A percentile compares a stretch with the other conserved stretches of the same genome.
These are phyloP conservation scores for Tretioscincus oriximinensis DNA, from an alignment of 2,113 vertebrate species.

Conservation along the genomic window DNA sequence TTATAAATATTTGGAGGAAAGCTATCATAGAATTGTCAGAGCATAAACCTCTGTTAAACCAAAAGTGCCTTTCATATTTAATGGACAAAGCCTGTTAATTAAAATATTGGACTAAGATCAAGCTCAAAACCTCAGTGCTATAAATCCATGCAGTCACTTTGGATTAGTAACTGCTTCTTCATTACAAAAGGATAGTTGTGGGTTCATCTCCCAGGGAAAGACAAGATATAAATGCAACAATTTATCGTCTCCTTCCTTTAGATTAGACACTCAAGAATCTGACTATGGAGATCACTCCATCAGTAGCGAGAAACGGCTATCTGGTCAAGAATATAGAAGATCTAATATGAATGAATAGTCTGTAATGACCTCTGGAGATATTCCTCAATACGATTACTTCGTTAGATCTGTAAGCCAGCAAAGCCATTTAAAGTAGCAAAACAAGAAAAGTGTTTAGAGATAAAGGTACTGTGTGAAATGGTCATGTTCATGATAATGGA, in stretches of 20 bases:
- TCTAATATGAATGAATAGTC: slow-evolving; percentile 9
- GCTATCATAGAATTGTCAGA: neutral
- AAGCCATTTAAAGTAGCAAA: slow-evolving; percentile 19
- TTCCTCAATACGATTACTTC: slow-evolving; percentile 10
- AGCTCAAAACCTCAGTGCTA: too few species aligned
- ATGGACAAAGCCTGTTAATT: neutral
- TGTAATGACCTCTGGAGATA: neutral
- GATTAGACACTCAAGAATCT: neutral
- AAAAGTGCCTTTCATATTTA: neutral
- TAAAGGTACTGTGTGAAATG: slow-evolving; percentile 14
- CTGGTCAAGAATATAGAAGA: neutral
- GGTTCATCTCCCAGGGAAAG: too few species aligned
- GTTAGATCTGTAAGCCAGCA: neutral
- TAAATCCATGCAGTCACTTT: neutral
- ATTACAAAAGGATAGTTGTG: neutral
- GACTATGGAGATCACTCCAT: neutral
- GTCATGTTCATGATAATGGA: slow-evolving; percentile 23
- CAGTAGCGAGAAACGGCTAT: neutral
- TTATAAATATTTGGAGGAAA: too few species aligned
- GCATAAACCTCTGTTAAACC: too few species aligned
- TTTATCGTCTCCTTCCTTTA: neutral
- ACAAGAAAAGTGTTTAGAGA: slow-evolving; percentile 24
- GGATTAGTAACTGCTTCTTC: too few species aligned
- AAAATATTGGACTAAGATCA: neutral
- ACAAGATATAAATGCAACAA: neutral